Evolutionary conservation across 1,140 invertebrate species (phyloP).

Genomic region (Luehdorfia chinensis): DNA sequence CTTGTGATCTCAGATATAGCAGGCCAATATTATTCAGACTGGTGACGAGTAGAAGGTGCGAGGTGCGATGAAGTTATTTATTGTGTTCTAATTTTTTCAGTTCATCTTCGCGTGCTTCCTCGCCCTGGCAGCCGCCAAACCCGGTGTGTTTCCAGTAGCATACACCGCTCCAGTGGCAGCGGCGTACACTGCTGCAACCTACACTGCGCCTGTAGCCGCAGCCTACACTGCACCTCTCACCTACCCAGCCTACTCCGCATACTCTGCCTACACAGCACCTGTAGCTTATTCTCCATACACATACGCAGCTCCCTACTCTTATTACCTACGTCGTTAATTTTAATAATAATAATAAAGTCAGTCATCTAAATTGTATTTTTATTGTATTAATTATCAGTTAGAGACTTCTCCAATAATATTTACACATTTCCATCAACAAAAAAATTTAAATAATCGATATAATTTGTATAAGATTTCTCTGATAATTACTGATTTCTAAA

Average conservation of each 20-base stretch:
- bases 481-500: too few species aligned
- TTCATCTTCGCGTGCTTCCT: constrained; percentile 64
- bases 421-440: too few species aligned
- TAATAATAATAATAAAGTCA: too few species aligned
- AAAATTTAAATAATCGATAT: too few species aligned
- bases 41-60: too few species aligned
- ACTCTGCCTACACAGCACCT: neutral
- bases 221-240: constrained; percentile 11
- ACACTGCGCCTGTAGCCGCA: constrained; percentile 26
- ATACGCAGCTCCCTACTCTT: constrained; percentile 26
- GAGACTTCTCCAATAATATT: too few species aligned
- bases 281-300: neutral
- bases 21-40: too few species aligned
- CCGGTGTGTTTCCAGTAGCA: constrained; percentile 24
- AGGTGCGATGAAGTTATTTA: too few species aligned
- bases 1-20: too few species aligned
- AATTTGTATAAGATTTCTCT: too few species aligned
- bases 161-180: constrained; percentile 41
- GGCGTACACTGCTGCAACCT: constrained; percentile 24
- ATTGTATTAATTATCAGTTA: too few species aligned
- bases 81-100: constrained; percentile 72
- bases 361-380: too few species aligned
- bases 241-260: constrained; percentile 21
- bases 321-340: constrained; percentile 17
- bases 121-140: constrained; percentile 37